Base-by-base conservation (phyloP, 2,113 vertebrate genomes). In the Gallinago paraguaiae region DNA sequence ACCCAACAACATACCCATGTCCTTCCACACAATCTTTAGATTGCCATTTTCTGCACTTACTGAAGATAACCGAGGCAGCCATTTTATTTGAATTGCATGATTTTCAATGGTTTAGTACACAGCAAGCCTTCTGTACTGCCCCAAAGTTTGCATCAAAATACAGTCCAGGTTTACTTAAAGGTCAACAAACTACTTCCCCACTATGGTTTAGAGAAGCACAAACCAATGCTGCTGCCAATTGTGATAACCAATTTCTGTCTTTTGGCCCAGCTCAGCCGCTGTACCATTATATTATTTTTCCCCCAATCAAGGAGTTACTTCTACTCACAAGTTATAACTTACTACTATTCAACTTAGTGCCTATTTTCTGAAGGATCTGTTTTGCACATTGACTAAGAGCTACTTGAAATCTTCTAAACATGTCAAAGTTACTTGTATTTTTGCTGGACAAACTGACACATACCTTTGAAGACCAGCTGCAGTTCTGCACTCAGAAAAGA, bases 131-230 rank as follows among this genome's bases (percentile, higher is more conserved):
- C 74, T 72, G 80, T 39, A 46, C 31, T 81, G 43, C 50, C 48
- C 68, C 45, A 50, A 75, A 82, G 22, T 85, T 43, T 59, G 41
- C 23, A 1, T 89, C 82, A 65, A 75, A 89, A 77, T 56, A 39
- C 60, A 92, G 57, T 31, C 39, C 67, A 57, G 65, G 84, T 92
- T 97, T 82, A 74, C 30, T 71, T 69, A 82, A 56, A 94, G 76
- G 82, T 60, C 77, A 96, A 83, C 70, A 93, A 91, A 78, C 74
- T 75, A 68, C 43, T 72, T 92, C 81, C 45, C 31, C 94, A 25
- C 68, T 79, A 48, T 37, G 69, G 33, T 92, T 90, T 70, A 96
- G 56, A 95, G 88, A 90, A 89, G 72, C 46, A 65, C 57, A 90
- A 95, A 95, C 60, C 43, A 76, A 88, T 81, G 64, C 60, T 86